Evolutionary conservation across 2,797 vertebrate genomes (phyloP).

Genomic region (Siniperca scherzeri): DNA sequence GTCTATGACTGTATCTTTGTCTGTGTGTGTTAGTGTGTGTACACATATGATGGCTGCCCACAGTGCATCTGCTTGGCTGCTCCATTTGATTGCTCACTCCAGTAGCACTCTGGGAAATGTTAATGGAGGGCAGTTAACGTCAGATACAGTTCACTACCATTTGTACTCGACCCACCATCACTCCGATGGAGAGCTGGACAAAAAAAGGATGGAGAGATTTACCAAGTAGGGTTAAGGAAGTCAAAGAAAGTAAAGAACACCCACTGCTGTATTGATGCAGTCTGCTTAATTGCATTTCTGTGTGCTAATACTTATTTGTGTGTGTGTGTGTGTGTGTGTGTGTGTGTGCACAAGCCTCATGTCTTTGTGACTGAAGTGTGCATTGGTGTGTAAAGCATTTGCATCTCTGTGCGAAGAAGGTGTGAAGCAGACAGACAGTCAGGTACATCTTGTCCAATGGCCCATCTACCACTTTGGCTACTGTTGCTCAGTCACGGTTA

Average conservation of each 20-base stretch:
- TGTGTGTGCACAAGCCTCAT: not conserved
- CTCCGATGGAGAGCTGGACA: conserved; percentile 3
- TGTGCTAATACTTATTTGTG: not conserved
- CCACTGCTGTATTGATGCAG: conserved; percentile 11
- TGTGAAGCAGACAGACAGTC: conserved; percentile 56
- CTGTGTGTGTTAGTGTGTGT: conserved; percentile 28
- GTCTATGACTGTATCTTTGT: conserved; percentile 27
- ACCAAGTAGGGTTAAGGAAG: conserved; percentile 20
- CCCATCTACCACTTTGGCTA: conserved; percentile 51
- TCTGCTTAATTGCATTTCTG: conserved; percentile 23
- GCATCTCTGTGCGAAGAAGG: conserved; percentile 45
- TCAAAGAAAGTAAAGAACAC: conserved; percentile 17
- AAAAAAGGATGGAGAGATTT: conserved; percentile 24
- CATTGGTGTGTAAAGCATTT: conserved; percentile 39
- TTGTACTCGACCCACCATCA: conserved; percentile 29
- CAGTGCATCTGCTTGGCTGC: conserved; percentile 62
- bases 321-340: not conserved
- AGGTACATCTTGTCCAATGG: conserved; percentile 67
- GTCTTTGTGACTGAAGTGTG: conserved; percentile 48
- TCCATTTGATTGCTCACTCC: conserved; percentile 65
- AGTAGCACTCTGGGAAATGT: conserved; percentile 69
- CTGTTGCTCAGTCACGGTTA: conserved; percentile 48
- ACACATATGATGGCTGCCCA: conserved; percentile 33
- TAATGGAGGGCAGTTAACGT: conserved; percentile 72
- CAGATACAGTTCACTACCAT: conserved; percentile 54